Base-by-base conservation (phyloP, 1,140 invertebrate species). In the Neuroterus valhalla region DNA sequence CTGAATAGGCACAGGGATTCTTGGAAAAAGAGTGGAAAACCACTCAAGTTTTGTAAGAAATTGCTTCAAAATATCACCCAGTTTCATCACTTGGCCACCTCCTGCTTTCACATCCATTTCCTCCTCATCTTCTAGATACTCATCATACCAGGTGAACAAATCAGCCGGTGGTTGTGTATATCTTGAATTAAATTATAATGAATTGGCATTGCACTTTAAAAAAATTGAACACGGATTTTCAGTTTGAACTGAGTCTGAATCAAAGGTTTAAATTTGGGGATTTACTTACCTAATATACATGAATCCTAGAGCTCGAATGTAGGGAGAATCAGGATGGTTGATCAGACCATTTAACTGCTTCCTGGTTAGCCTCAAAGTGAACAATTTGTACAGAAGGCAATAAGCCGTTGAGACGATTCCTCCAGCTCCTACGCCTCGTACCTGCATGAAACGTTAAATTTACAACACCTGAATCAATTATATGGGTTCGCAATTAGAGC, bases 1-100 rank as follows among this genome's bases (percentile, higher is more conserved):
- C 90, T 99, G 98, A 81, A 99, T 98, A 15, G 98, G 98, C 44
- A 99, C 98, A n/a, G 99, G 98, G 89, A 99, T 99, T 77, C 99
- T 92, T 1, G 99, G 99, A 88, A 99, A 99, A 14, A 99, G 91
- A 6, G 98, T 99, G 3, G 96, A 97, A 91, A 98, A 99, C 97
- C 97, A 98, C 83, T 99, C 98, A 52, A 99, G 90, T 88, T 99
- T 99, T 31, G 96, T 96, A 17, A 99, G 91, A 92, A 98, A 98
- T 84, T 97, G 96, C 55, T 97, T 93, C 1, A 98, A 91, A 90
- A 99, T 95, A 82, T 98, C 95, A 1, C 99, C 98, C 72, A 99
- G 98, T 31, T 96, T 97, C 91, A 98, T 97, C 1, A 93, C 90
- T 88, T 98, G 96, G 26, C 98, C 98, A 70, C 98, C 97, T 66